Base-by-base conservation (phyloP, 2,113 vertebrate species). In the Craseonycteris thonglongyai region DNA sequence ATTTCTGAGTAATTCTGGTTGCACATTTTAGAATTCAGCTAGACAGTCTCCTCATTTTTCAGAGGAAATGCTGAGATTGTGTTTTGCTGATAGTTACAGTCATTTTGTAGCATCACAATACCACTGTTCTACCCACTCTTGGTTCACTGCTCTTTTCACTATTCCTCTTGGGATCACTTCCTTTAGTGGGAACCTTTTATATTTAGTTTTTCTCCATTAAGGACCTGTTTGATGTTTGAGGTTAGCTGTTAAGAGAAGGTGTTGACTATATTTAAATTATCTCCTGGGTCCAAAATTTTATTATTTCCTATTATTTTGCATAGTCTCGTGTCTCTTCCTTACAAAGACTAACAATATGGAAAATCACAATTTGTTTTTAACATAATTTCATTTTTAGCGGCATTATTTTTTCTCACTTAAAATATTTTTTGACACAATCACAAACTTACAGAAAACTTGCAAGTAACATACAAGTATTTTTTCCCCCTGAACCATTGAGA, bases 61-160 rank as follows among this genome's bases (percentile, higher is more conserved):
- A 75, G 56, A 92, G 69, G 72, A 88, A 80, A 66, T 72, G 91
- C 91, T 94, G 90, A 92, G 69, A 38, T 89, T 91, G 91, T 93
- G 78, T 54, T 96, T 96, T 93, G 74, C 51, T 83, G n/a, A 49
- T 90, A 35, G 47, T 78, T 69, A 68, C 40, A 68, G 63, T 38
- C 68, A 18, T 87, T 87, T 90, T 59, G 65, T 95, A 71, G 47
- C 19, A 0, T 61, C 47, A 90, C 59, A 63, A 78, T 87, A 89
- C 88, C 83, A 87, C 95, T 96, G 85, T 95, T 96, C 75, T 95
- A 15, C 51, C 78, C 81, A 85, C 93, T 82, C 24, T 89, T 58
- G 42, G 45, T 45, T 21, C 30, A 30, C 61, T 72, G 65, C 33
- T 33, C 54, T 71, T 84, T 71, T 75, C 18, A 8, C 82, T 93